Evolutionary conservation across 2,797 vertebrate genomes (phyloP), one percentile per base, ranked within the genome.

Genomic region (Acipenser transmontanus): DNA sequence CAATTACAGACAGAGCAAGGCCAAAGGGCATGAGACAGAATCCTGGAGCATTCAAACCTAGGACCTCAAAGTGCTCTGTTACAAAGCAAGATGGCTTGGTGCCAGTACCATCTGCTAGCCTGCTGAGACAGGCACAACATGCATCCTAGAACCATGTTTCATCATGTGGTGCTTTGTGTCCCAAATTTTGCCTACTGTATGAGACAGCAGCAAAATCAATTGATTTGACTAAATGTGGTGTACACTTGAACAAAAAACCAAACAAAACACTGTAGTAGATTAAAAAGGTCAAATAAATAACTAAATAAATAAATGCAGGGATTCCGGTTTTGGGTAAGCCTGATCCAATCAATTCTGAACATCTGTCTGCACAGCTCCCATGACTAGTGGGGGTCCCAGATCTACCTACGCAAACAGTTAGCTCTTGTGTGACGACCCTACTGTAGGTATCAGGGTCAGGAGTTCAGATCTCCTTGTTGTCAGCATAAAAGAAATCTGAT

Each of bases 51-150:
- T 34, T 34, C 34, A 34, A 34, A 34, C 34, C 34, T 34, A 34
- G 34, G 34, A 34, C 2, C 34, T 34, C 34, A 34, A 34, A 34
- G 34, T 34, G 1, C 34, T 34, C 34, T 52, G 11, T 47, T 14
- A 57, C 54, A 11, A 6, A 20, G 11, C 50, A 34, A 34, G 20
- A 62, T 62, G 50, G 60, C 60, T 7, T 20, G 8, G 54, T 51
- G 49, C 66, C 60, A 48, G 60, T 52, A 6, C 66, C 60, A 68
- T 68, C 60, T 68, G 60, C 56, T 50, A 50, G 8, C 54, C 12
- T n/a, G 9, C 14, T 57, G 6, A 13, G 2, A n/a, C 7, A 20
- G 34, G 59, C 48, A 47, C 49, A 50, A 59, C 47, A 50, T 14
- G 48, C 50, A 34, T 51, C 14, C 51, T 47, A 8, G 7, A 66